Evolutionary conservation across 2,797 vertebrate genomes (phyloP).

Genomic region (Austrolebias charrua): DNA sequence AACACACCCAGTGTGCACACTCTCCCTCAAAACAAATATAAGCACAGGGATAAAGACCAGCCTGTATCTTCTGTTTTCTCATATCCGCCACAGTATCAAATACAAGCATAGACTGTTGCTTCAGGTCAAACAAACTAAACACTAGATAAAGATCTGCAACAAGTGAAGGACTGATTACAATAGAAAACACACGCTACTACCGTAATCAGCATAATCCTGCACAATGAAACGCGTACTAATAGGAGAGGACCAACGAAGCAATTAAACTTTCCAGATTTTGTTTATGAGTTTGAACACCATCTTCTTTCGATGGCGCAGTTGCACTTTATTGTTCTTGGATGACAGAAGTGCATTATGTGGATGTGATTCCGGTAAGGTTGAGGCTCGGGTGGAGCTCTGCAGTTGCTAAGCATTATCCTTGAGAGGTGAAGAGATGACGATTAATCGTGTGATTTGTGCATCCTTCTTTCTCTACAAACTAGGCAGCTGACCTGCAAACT

Average conservation of each 20-base stretch:
- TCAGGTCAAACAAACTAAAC: slow-evolving; percentile 51
- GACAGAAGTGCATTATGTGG: slow-evolving; percentile 40
- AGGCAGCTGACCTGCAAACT: slow-evolving; percentile 60
- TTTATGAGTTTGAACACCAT: neutral
- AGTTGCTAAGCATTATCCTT: slow-evolving; percentile 66
- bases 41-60: slow-evolving; percentile 56
- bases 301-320: slow-evolving; percentile 2
- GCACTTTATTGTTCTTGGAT: slow-evolving; percentile 20
- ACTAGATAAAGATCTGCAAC: slow-evolving; percentile 25
- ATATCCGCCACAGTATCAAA: slow-evolving; percentile 59
- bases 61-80: slow-evolving; percentile 50
- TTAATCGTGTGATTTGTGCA: slow-evolving; percentile 60
- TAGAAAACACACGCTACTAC: neutral
- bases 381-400: slow-evolving; percentile 31
- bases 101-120: slow-evolving; percentile 43
- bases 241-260: slow-evolving; percentile 1
- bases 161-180: slow-evolving; percentile 10
- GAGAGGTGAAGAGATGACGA: slow-evolving; percentile 44
- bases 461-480: slow-evolving; percentile 50
- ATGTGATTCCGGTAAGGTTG: slow-evolving; percentile 6
- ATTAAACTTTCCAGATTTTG: slow-evolving; percentile 1
- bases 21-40: slow-evolving; percentile 69
- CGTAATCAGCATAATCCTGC: neutral
- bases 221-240: neutral
- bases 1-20: slow-evolving; percentile 51